phyloP scores from a whole-genome alignment of 1,140 invertebrate species.

The Hyles euphorbiae region DNA sequence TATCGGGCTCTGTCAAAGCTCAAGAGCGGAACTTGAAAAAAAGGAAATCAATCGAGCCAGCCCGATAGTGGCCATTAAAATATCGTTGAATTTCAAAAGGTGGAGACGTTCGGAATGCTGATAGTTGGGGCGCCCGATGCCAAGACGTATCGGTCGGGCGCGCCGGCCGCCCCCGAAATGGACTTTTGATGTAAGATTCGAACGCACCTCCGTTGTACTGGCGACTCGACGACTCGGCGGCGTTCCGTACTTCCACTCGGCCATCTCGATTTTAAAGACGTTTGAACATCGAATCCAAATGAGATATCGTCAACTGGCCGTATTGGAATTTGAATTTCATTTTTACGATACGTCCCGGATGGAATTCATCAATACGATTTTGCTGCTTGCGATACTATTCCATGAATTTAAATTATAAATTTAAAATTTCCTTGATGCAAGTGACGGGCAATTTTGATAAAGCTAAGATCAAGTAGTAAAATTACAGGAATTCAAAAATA shows the following conservation, averaged over 20 bases:
- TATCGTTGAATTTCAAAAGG: conserved; percentile 65
- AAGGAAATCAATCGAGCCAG: conserved; percentile 39
- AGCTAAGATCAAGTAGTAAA: too few relatives aligned
- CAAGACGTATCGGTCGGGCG: conserved; percentile 37
- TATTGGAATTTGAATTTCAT: not conserved
- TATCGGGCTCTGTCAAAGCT: conserved; percentile 58
- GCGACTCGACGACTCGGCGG: not conserved
- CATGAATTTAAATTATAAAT: too few relatives aligned
- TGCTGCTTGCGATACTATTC: too few relatives aligned
- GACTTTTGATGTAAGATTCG: conserved; percentile 51
- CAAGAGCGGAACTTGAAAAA: conserved; percentile 43
- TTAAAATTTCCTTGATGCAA: too few relatives aligned
- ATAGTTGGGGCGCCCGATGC: conserved; percentile 28
- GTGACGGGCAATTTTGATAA: too few relatives aligned
- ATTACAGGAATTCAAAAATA: too few relatives aligned
- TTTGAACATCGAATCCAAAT: conserved; percentile 8
- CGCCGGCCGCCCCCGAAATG: conserved; percentile 35
- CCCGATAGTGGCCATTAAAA: conserved; percentile 66
- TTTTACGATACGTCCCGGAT: not conserved
- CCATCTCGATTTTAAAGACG: not conserved
- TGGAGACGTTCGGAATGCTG: conserved; percentile 35
- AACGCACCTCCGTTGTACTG: conserved; percentile 24
- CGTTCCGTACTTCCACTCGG: not conserved
- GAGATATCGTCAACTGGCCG: not conserved
- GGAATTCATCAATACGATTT: too few relatives aligned